A percentile compares a stretch with the other conserved stretches of the same genome.
Conservation (phyloP, 2,113 vertebrate genomes). For the Irena cyanogastra region DNA sequence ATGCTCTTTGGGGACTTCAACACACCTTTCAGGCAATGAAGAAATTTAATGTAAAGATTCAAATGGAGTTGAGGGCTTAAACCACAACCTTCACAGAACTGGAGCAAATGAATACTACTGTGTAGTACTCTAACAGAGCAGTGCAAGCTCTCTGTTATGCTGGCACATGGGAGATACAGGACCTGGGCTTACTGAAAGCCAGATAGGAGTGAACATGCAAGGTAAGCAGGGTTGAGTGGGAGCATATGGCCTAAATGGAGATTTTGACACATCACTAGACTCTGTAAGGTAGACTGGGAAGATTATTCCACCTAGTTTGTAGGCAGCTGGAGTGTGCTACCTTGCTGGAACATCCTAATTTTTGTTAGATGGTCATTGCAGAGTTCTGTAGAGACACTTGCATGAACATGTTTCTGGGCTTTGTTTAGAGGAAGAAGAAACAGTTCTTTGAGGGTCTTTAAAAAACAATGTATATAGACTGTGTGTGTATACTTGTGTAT, state of each 20-base stretch:
- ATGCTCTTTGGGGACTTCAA: not conserved
- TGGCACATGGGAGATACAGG: not conserved
- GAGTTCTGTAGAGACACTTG: not conserved
- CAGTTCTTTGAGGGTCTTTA: slow-evolving; percentile 7
- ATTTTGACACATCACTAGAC: not conserved
- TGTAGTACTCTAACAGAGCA: no score
- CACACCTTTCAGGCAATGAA: not conserved
- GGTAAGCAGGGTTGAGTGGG: rapidly evolving
- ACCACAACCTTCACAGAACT: not conserved
- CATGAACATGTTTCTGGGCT: not conserved
- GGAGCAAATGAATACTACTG: not conserved
- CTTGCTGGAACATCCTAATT: not conserved
- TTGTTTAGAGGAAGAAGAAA: slow-evolving; percentile 41
- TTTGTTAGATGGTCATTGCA: not conserved
- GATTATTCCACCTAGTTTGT: not conserved
- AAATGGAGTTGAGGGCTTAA: not conserved
- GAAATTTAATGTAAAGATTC: not conserved
- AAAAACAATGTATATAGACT: not conserved
- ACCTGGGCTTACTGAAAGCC: not conserved
- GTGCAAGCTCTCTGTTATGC: not conserved
- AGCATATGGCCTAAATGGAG: not conserved
- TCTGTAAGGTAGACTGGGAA: not conserved
- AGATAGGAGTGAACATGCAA: not conserved
- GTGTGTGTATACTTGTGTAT: not conserved
- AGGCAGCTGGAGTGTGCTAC: not conserved